Base-by-base conservation (phyloP, 2,888 invertebrate genomes). In the Philhelius pedissequus region DNA sequence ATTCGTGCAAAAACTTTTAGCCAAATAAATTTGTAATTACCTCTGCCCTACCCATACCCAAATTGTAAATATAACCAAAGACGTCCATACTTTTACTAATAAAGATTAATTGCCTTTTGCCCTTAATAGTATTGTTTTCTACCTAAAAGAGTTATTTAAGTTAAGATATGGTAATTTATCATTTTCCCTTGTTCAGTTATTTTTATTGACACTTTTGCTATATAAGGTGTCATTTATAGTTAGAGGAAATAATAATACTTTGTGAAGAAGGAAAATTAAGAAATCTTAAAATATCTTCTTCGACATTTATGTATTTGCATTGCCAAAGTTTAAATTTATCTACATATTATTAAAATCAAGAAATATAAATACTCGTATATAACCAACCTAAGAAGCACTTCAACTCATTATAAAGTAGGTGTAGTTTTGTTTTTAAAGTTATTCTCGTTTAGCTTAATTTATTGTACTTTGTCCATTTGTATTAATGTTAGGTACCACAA, bases 91-190 rank as follows among this genome's bases (percentile, higher is more conserved):
- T 73, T 48, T 32, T 52, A 9, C 66, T 79, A 74, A 79, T 74
- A 73, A 68, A 74, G 79, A 79, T 79, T 79, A 74, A 79, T 79
- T 68, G 68, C 79, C 13, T 43, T 58, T 60, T 30, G 22, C 40
- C 32, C 58, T 45, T 35, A n/a, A 20, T 64, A 64, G 58, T 25
- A 73, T 58, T 73, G 40, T 40, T 64, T 48, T 64, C 45, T 60
- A 71, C 56, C 64, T 78, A 66, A 66, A 70, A 52, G 73, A 50
- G 50, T 71, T 66, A 77, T 69, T n/a, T 32, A 52, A 50, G 35
- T 68, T 76, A 52, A 68, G 50, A 68, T 50, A 60, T 60, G 74
- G 74, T 66, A 68, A 79, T 79, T 79, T 54, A 79, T 74, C 79
- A 79, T 79, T 79, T 45, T 25, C 35, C 30, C 40, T 18, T 50